Base-by-base conservation (phyloP, 2,113 vertebrate genomes). In the Carassius auratus region DNA sequence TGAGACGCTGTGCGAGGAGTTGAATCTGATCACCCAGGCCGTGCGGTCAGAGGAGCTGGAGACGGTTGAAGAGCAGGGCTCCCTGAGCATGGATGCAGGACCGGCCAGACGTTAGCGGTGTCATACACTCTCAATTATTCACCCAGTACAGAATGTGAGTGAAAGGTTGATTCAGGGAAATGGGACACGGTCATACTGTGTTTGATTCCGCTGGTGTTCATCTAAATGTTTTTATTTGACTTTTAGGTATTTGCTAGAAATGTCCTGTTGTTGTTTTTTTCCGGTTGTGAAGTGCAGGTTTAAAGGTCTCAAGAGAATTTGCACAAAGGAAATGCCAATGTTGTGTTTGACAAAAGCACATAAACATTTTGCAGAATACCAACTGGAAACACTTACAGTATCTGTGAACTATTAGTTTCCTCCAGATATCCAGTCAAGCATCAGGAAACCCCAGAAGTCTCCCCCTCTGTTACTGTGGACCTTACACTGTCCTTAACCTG, bases 1-100 rank as follows among this genome's bases (percentile, higher is more conserved):
- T 0, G 98, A 99, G 95, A 99, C 98, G 0, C 92, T 99, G 88
- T 97, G 96, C 76, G 97, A 99, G 92, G 98, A 99, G 93, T 30
- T 99, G 89, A 96, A 96, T 55, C 93, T 99, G 30, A 98, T 99
- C 94, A 98, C 96, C 0, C 97, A 99, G 92, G 98, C 97, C 0
- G 94, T 98, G 86, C 96, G 96, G 91, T 96, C 93, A 0, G 97
- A 96, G 66, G 96, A 94, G 91, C 96, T 97, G 89, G 97, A 97
- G 90, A 95, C 96, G 91, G 97, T 97, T 73, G 96, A 94, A 0
- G 97, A 98, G 89, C 96, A 98, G 89, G 94, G 91, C 1, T 86
- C 85, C 42, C 81, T 96, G 79, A 92, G 90, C 76, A 94, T 94
- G 90, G 93, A 90, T 86, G 85, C 92, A 7, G 80, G 87, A 83